Evolutionary conservation across 2,888 invertebrate genomes (phyloP).

Genomic region (Pterostichus madidus): DNA sequence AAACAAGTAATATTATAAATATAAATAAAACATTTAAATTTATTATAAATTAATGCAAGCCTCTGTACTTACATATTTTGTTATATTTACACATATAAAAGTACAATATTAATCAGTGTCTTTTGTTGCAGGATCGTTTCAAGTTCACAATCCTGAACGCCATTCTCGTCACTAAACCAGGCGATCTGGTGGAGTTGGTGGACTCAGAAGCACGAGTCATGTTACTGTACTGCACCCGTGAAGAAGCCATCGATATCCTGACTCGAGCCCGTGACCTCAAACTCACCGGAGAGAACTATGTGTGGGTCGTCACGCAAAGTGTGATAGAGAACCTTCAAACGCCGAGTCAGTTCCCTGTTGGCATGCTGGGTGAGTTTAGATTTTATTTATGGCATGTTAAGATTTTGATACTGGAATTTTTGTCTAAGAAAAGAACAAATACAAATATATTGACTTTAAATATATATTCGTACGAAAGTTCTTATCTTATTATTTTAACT

Average conservation of each 20-base stretch:
- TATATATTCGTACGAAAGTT: too few relatives aligned
- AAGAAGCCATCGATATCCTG: constrained; percentile 92
- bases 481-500: too few relatives aligned
- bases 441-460: too few relatives aligned
- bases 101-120: too few relatives aligned
- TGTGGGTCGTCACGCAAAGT: constrained; percentile 98
- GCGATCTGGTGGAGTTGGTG: constrained; percentile 89
- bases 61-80: too few relatives aligned
- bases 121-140: constrained; percentile 79
- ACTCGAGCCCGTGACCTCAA: constrained; percentile 86
- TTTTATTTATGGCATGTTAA: background rate
- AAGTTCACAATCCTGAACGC: constrained; percentile 93
- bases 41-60: too few relatives aligned
- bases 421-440: background rate
- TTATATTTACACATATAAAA: too few relatives aligned
- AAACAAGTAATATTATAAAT: too few relatives aligned
- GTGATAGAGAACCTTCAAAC: constrained; percentile 91
- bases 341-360: constrained; percentile 90
- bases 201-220: constrained; percentile 95
- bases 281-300: constrained; percentile 94
- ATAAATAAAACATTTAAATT: too few relatives aligned
- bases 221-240: constrained; percentile 93
- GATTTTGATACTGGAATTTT: background rate
- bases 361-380: constrained; percentile 89
- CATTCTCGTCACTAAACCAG: constrained; percentile 88